phyloP scores from a whole-genome alignment of 2,113 vertebrate genomes.

The Onychostoma macrolepis region DNA sequence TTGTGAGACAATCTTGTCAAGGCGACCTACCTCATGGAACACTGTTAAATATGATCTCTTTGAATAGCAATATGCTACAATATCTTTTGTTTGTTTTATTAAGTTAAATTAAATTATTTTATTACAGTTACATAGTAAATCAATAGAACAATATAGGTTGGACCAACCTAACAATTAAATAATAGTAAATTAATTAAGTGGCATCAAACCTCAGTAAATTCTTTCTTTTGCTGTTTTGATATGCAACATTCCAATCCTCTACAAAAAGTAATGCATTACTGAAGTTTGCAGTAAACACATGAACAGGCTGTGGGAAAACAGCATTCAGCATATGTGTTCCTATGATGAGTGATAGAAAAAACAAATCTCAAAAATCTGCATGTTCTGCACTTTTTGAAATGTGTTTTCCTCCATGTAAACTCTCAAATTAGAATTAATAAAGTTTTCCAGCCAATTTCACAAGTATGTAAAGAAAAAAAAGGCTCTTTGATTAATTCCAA shows the following conservation, averaged over 20 bases:
- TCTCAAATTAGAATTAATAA: constrained; percentile 18
- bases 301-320: constrained; percentile 8
- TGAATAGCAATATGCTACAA: background rate
- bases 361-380: background rate
- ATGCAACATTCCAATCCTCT: background rate
- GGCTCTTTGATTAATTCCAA: constrained; percentile 19
- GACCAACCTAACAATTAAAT: background rate
- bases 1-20: too few species aligned
- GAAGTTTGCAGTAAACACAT: background rate
- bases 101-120: background rate
- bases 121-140: background rate
- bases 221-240: background rate
- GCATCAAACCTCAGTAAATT: background rate
- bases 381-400: constrained; percentile 10
- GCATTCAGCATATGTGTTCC: background rate
- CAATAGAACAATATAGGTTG: background rate
- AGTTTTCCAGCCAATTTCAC: constrained; percentile 23
- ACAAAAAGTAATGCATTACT: background rate
- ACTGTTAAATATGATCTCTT: background rate
- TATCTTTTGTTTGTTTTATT: background rate
- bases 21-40: background rate
- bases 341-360: background rate
- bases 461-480: constrained; percentile 18
- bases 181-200: background rate
- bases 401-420: background rate